Conservation (phyloP, 2,888 invertebrate species). For the Andrena minutula region DNA sequence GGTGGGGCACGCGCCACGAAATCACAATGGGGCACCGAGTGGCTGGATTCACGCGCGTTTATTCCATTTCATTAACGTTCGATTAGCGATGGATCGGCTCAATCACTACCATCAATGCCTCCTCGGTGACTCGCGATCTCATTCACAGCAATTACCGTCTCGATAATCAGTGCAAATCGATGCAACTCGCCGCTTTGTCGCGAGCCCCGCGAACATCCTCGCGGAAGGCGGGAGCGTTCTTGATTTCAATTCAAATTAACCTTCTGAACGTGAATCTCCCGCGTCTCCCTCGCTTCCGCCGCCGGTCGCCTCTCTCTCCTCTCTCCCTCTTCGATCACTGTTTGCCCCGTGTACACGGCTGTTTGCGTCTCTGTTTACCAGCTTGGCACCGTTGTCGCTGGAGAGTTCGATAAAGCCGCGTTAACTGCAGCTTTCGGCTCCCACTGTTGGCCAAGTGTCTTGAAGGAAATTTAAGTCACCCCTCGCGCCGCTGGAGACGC, state of each 20-base stretch:
- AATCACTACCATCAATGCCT: slow-evolving; percentile 32
- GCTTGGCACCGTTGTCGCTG: slow-evolving; percentile 31
- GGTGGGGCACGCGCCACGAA: not conserved
- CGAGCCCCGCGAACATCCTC: slow-evolving; percentile 29
- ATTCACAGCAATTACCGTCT: slow-evolving; percentile 48
- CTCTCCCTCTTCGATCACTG: slow-evolving; percentile 13
- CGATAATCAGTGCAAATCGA: slow-evolving; percentile 61
- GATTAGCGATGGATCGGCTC: slow-evolving; percentile 41
- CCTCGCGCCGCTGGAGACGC: not conserved
- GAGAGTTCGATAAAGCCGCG: slow-evolving; percentile 52
- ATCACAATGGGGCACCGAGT: slow-evolving; percentile 17
- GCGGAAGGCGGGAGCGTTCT: slow-evolving; percentile 35
- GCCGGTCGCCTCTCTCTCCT: not conserved
- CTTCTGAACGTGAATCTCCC: slow-evolving; percentile 34
- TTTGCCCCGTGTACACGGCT: slow-evolving; percentile 37
- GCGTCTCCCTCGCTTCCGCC: not conserved
- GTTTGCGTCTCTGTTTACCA: slow-evolving; percentile 51
- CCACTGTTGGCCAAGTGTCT: slow-evolving; percentile 25
- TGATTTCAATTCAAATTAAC: slow-evolving; percentile 61
- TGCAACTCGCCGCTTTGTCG: slow-evolving; percentile 47
- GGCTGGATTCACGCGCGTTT: slow-evolving; percentile 28
- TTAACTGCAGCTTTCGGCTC: slow-evolving; percentile 60
- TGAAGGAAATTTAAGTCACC: slow-evolving; percentile 42
- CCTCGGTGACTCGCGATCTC: slow-evolving; percentile 28
- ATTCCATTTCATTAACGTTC: slow-evolving; percentile 43